phyloP scores from a whole-genome alignment of 2,888 invertebrate genomes.

The Dolomedes plantarius region DNA sequence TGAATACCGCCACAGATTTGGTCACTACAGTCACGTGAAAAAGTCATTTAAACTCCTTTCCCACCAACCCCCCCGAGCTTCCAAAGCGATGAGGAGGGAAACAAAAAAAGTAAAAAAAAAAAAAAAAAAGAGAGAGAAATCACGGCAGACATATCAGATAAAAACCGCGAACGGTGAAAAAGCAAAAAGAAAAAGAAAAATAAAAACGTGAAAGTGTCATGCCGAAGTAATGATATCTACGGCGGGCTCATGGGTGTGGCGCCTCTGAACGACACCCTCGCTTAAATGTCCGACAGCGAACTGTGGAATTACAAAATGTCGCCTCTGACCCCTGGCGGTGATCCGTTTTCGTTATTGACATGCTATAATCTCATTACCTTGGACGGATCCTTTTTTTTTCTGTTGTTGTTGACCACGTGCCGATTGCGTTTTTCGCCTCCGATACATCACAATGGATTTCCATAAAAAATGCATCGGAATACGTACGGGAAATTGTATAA shows the following conservation, averaged over 20 bases:
- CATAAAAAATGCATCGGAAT: background rate
- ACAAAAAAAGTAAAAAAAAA: background rate
- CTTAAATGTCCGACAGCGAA: constrained; percentile 40
- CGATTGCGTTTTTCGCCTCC: background rate
- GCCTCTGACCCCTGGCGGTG: constrained; percentile 34
- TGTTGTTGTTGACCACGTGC: background rate
- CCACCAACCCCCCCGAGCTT: constrained; percentile 9
- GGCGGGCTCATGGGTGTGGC: constrained; percentile 43
- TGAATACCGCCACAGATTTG: constrained; percentile 42
- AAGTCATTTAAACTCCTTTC: constrained; percentile 41
- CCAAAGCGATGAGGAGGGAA: constrained; percentile 13
- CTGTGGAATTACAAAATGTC: constrained; percentile 38
- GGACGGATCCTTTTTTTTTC: background rate
- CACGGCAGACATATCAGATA: constrained; percentile 49
- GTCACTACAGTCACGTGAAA: constrained; percentile 46
- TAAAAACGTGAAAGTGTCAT: constrained; percentile 24
- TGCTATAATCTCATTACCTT: constrained; percentile 16
- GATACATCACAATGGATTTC: background rate
- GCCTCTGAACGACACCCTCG: constrained; percentile 39
- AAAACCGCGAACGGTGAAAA: background rate
- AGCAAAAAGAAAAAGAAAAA: constrained; percentile 4
- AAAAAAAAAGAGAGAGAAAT: constrained; percentile 14
- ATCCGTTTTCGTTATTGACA: constrained; percentile 38
- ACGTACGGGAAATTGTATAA: background rate
- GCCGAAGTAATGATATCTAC: constrained; percentile 33